phyloP scores from a whole-genome alignment of 2,888 invertebrate species.

The Tetragonisca angustula region DNA sequence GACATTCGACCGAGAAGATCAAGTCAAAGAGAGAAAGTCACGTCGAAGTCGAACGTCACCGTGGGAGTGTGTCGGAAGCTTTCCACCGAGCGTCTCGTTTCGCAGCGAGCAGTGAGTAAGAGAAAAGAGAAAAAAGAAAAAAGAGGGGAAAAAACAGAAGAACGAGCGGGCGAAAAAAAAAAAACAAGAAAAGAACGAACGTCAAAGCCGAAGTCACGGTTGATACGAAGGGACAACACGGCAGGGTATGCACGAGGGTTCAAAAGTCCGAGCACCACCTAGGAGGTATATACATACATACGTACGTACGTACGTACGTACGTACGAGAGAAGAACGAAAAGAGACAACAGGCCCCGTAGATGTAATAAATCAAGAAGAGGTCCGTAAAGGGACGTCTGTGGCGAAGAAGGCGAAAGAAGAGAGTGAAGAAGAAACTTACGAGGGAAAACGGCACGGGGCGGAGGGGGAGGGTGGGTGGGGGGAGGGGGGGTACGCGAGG shows the following conservation, averaged over 20 bases:
- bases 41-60: background rate
- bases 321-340: conserved; percentile 44
- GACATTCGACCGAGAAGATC: background rate
- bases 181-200: conserved; percentile 20
- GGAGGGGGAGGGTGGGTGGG: conserved; percentile 17
- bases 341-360: conserved; percentile 69
- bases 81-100: background rate
- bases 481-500: conserved; percentile 18
- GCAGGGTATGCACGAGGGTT: background rate
- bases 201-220: conserved; percentile 28
- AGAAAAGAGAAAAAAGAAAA: conserved; percentile 3
- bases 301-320: conserved; percentile 28
- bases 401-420: conserved; percentile 66
- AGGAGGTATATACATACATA: conserved; percentile 33
- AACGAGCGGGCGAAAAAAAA: conserved; percentile 2
- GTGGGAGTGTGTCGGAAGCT: too few species aligned
- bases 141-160: background rate
- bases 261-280: conserved; percentile 54
- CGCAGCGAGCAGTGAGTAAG: background rate
- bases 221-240: conserved; percentile 32
- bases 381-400: conserved; percentile 71
- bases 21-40: background rate
- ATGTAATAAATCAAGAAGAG: conserved; percentile 76
- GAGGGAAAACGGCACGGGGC: conserved; percentile 11
- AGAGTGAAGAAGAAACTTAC: conserved; percentile 60